These are phyloP conservation scores for Aphelinus certus DNA, from an alignment of 1,140 invertebrate genomes.

Conservation along the genomic window DNA sequence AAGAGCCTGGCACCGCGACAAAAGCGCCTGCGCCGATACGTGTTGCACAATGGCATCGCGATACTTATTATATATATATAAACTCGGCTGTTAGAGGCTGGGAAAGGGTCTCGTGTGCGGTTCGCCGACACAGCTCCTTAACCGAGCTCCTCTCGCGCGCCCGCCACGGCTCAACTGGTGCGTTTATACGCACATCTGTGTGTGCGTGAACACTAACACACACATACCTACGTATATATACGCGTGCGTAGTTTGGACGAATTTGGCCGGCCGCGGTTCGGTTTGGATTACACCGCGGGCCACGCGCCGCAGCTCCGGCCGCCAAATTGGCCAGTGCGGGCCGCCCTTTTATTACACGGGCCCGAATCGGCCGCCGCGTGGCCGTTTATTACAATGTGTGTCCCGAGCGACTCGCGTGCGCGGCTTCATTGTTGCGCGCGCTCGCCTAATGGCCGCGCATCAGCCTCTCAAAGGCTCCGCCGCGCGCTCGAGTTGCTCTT, in stretches of 20 bases:
- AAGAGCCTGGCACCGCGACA: background rate
- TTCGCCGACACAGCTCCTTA: background rate
- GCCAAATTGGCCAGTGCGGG: slow-evolving; percentile 4
- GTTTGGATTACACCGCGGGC: slow-evolving; percentile 16
- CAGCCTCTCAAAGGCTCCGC: too few species aligned
- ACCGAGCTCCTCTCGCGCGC: too few species aligned
- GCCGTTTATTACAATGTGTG: slow-evolving; percentile 17
- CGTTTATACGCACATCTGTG: too few species aligned
- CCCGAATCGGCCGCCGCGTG: background rate
- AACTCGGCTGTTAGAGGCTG: too few species aligned
- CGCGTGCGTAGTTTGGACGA: background rate
- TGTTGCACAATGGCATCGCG: slow-evolving; percentile 7
- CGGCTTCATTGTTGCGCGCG: background rate
- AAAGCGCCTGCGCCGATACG: background rate
- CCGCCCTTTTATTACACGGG: slow-evolving; percentile 29
- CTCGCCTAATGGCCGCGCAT: too few species aligned
- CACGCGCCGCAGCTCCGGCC: slow-evolving; percentile 14
- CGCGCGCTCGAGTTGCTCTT: too few species aligned
- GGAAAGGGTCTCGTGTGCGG: background rate
- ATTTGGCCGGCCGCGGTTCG: too few species aligned
- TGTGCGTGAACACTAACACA: background rate
- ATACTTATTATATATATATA: too few species aligned
- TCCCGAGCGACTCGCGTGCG: slow-evolving; percentile 27
- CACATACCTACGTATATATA: background rate
- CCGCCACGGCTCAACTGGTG: too few species aligned